phyloP scores from a whole-genome alignment of 2,888 invertebrate species.

The Cheilosia soror region DNA sequence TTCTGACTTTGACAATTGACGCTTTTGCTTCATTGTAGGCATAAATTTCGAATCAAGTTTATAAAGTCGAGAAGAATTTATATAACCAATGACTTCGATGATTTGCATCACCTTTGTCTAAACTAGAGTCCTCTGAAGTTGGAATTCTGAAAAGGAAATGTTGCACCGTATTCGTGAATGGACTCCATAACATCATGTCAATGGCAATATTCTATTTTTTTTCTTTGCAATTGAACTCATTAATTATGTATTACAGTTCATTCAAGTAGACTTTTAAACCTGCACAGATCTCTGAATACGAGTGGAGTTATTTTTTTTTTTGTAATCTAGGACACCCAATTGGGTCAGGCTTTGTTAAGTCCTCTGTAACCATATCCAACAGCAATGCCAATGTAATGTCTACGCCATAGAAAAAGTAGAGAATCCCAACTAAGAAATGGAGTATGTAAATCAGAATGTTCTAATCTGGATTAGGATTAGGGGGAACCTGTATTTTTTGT shows the following conservation, averaged over 20 bases:
- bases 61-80: too few relatives aligned
- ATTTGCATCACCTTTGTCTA: not conserved
- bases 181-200: not conserved
- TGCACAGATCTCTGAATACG: not conserved
- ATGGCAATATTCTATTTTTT: not conserved
- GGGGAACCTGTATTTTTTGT: too few relatives aligned
- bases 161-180: not conserved
- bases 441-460: constrained; percentile 5
- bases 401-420: not conserved
- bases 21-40: too few relatives aligned
- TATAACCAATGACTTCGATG: too few relatives aligned
- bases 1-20: too few relatives aligned
- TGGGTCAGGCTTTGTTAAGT: constrained; percentile 19
- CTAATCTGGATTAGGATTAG: too few relatives aligned
- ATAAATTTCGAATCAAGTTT: too few relatives aligned
- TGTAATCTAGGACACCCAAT: constrained; percentile 18
- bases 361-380: not conserved
- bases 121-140: not conserved
- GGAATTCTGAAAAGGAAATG: not conserved
- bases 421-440: not conserved
- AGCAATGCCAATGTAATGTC: constrained; percentile 4
- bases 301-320: constrained; percentile 3
- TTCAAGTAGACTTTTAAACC: not conserved
- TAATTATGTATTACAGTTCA: not conserved
- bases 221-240: not conserved